Conservation (phyloP, 2,888 invertebrate genomes). For the Netelia melanura region DNA sequence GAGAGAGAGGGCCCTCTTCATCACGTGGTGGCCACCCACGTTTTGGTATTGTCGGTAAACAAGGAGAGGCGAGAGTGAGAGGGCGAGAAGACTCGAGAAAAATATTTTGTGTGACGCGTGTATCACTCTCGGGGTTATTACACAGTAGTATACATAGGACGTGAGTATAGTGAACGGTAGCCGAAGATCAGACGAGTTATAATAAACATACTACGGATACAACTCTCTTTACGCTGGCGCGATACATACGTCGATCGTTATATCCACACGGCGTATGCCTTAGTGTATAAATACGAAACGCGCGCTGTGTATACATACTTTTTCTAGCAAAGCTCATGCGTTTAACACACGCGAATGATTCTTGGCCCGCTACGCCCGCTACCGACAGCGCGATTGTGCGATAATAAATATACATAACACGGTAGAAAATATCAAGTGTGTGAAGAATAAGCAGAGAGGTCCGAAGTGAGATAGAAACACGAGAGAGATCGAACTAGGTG, state of each 20-base stretch:
- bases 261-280: not conserved
- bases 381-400: slow-evolving; percentile 1
- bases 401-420: slow-evolving; percentile 22
- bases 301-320: not conserved
- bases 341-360: slow-evolving; percentile 40
- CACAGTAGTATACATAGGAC: slow-evolving; percentile 8
- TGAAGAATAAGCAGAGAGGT: slow-evolving; percentile 29
- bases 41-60: slow-evolving; percentile 84
- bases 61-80: slow-evolving; percentile 68
- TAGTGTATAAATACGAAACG: not conserved
- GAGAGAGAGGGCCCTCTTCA: slow-evolving; percentile 49
- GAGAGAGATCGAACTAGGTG: slow-evolving; percentile 51
- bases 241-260: not conserved
- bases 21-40: slow-evolving; percentile 84
- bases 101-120: slow-evolving; percentile 39
- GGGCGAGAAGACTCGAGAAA: slow-evolving; percentile 18
- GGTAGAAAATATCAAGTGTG: slow-evolving; percentile 7
- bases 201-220: not conserved
- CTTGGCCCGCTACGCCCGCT: not conserved
- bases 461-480: not conserved
- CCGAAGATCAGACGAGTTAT: not conserved
- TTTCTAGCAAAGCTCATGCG: slow-evolving; percentile 4
- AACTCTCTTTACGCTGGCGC: not conserved
- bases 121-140: slow-evolving; percentile 46
- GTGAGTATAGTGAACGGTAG: not conserved